Percentiles rank a stretch among this genome's conserved stretches.
phyloP scores from a whole-genome alignment of 2,888 invertebrate species.

The Cataglyphis albicans region DNA sequence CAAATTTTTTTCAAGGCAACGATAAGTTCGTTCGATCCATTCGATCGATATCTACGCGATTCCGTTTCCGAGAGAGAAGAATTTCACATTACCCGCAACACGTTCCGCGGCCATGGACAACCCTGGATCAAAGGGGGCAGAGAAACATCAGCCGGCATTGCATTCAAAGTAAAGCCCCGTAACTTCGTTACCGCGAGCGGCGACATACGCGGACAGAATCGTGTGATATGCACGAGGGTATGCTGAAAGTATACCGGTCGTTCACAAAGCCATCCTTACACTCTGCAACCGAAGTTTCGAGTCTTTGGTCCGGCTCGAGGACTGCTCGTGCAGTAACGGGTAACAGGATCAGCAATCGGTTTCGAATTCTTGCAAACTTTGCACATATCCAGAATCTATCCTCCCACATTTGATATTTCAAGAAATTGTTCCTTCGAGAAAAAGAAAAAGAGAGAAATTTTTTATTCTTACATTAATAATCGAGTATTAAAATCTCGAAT shows the following conservation, averaged over 20 bases:
- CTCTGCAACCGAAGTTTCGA: neutral
- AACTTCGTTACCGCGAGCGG: conserved; percentile 54
- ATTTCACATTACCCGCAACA: conserved; percentile 56
- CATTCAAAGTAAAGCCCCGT: conserved; percentile 52
- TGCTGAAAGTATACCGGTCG: conserved; percentile 16
- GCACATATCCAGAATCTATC: neutral
- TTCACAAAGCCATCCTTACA: conserved; percentile 4
- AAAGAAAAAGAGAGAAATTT: neutral
- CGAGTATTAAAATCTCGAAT: neutral
- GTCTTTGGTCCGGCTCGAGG: neutral
- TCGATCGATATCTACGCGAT: neutral
- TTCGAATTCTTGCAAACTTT: conserved; percentile 8
- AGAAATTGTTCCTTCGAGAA: neutral
- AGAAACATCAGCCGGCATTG: conserved; percentile 44
- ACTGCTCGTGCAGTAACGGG: neutral
- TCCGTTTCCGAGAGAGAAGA: conserved; percentile 43
- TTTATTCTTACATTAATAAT: neutral
- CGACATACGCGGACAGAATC: neutral
- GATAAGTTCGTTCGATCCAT: neutral
- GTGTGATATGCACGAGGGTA: conserved; percentile 1
- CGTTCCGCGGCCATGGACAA: conserved; percentile 21
- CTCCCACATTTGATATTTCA: neutral
- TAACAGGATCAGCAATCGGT: neutral
- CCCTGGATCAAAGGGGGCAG: conserved; percentile 51
- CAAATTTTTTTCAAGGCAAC: neutral